phyloP scores from a whole-genome alignment of 23 tunicate species.

The Halocynthia roretzi region DNA sequence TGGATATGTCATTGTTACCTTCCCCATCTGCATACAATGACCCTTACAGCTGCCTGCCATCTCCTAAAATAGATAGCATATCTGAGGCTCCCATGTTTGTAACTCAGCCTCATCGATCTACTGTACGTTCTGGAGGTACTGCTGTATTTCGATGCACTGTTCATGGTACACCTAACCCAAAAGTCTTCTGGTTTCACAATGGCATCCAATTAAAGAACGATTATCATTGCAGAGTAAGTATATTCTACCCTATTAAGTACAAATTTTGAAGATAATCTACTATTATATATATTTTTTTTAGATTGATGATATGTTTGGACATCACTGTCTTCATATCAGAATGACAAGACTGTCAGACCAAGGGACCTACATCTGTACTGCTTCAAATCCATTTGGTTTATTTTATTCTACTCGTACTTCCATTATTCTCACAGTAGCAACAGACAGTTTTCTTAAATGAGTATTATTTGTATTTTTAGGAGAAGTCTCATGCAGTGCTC shows the following conservation, averaged over 20 bases:
- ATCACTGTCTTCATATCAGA: conserved; percentile 35
- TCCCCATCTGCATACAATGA: no score
- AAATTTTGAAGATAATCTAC: not conserved
- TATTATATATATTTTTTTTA: not conserved
- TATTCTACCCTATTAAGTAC: not conserved
- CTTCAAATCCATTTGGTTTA: conserved; percentile 29
- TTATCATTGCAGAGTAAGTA: not conserved
- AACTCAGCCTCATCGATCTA: conserved; percentile 37
- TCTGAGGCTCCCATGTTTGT: conserved; percentile 37
- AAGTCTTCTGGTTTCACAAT: conserved; percentile 11
- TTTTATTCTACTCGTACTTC: not conserved
- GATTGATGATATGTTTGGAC: conserved; percentile 40
- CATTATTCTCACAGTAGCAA: not conserved
- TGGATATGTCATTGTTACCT: no score
- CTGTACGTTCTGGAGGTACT: conserved; percentile 22
- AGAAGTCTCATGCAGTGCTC: conserved; percentile 47
- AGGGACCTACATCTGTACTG: conserved; percentile 45
- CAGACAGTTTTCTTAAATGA: not conserved
- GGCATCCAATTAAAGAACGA: not conserved
- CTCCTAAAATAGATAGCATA: not conserved
- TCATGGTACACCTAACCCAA: conserved; percentile 41
- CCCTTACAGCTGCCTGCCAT: conserved; percentile 13
- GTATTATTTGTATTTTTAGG: conserved; percentile 13
- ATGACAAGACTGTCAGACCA: conserved; percentile 10
- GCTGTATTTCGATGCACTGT: conserved; percentile 37